Evolutionary conservation across 2,888 invertebrate species (phyloP), one percentile per base, ranked within the genome.

Genomic region (Drosophila tripunctata): DNA sequence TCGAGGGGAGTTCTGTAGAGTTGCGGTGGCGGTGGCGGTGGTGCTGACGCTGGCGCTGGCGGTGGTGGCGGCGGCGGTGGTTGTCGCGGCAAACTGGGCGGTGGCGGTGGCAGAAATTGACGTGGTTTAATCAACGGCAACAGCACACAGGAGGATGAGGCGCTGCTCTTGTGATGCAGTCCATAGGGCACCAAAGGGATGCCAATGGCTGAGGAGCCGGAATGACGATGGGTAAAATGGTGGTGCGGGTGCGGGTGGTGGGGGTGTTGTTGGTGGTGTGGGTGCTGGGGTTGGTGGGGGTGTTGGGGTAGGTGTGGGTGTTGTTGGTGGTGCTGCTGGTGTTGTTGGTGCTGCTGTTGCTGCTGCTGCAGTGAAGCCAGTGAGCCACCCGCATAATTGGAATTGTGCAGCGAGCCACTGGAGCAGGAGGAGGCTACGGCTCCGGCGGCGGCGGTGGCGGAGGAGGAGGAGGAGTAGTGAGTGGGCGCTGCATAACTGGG

Each of bases 1-100:
- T 96, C 96, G 66, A 97, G 95, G 88, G 96, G 97, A 19, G 95
- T 94, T 14, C 94, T 92, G 0, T 95, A 94, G 38, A 95, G 91
- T 79, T 95, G 95, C 7, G 93, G 92, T 7, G 94, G 93, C 3
- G 95, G 93, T 3, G 95, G 95, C 1, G 95, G 94, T 0, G 94
- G 93, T 1, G 94, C n/a, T n/a, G n/a, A n/a, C n/a, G n/a, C n/a
- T n/a, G n/a, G 93, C 0, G 95, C 7, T 0, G 95, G 94, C 7
- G 93, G 92, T 7, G 94, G 93, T 3, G 95, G 93, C 3, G 95
- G 95, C 1, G 95, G 94, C 0, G 94, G 93, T 1, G 94, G 92
- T 43, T 93, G 93, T n/a, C 92, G 90, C 2, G 90, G 93, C 67
- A 91, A 93, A 0, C 94, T 94, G 1, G 95, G 95, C 0, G 95